A percentile compares a stretch with the other conserved stretches of the same genome.
Conservation (phyloP, 2,888 invertebrate genomes). For the Ditula angustiorana region DNA sequence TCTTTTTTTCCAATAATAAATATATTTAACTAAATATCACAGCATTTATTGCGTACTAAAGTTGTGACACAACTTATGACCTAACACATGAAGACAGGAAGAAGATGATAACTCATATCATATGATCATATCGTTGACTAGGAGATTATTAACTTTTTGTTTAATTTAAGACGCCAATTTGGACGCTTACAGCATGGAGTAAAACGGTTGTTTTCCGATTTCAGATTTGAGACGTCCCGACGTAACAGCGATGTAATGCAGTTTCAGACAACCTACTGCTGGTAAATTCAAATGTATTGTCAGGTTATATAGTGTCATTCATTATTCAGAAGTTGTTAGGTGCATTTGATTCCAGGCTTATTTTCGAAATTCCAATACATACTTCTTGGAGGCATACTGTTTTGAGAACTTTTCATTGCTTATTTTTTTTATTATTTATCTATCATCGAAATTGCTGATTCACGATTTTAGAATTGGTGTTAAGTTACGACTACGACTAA, state of each 20-base stretch:
- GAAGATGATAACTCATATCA: too few relatives aligned
- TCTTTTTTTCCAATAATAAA: too few relatives aligned
- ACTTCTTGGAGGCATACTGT: conserved; percentile 42
- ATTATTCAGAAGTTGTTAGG: conserved; percentile 73
- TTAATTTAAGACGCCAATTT: too few relatives aligned
- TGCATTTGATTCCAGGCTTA: conserved; percentile 71
- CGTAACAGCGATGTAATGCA: conserved; percentile 69
- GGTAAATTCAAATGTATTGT: conserved; percentile 75
- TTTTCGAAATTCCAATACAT: conserved; percentile 46
- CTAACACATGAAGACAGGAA: too few relatives aligned
- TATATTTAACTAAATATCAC: too few relatives aligned
- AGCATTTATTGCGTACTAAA: too few relatives aligned
- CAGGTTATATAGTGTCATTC: conserved; percentile 76
- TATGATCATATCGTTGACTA: too few relatives aligned
- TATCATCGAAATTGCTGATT: not conserved
- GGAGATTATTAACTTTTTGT: too few relatives aligned
- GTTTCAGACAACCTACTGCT: conserved; percentile 75
- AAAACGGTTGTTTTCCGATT: conserved; percentile 48
- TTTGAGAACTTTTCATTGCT: not conserved
- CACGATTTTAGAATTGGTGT: not conserved
- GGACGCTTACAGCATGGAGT: not conserved
- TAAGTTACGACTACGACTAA: not conserved
- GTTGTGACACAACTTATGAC: too few relatives aligned
- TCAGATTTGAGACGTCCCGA: conserved; percentile 72
- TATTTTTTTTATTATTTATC: not conserved